Evolutionary conservation across 2,113 vertebrate genomes (phyloP), one percentile per base, ranked within the genome.

Genomic region (Chaetops frenatus): DNA sequence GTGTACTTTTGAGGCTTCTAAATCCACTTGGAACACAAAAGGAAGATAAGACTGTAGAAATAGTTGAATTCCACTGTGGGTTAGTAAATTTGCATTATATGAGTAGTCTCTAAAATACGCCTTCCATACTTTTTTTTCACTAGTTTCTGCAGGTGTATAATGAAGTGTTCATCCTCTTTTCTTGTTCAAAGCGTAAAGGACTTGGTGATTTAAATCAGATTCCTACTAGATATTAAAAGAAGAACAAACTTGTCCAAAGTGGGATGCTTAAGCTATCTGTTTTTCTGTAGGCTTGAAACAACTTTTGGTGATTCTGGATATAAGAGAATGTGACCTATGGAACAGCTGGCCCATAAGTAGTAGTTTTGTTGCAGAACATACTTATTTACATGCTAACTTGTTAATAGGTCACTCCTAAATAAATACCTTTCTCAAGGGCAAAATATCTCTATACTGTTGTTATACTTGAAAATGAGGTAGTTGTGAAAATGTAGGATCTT

Each of bases 11-110:
- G 50, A 80, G 66, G 66, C 29, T 88, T 90, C 29, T 80, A 62
- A 90, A 61, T 86, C 33, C 29, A 54, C 50, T 96, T 92, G 22
- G 81, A 87, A 72, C 24, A 90, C 79, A 88, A 71, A 60, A 71
- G 57, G 78, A 85, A 87, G 81, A 36, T 69, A 60, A 87, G 23
- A 56, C 33, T 80, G 35, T 82, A 86, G 53, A 80, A 93, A 72
- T 86, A 94, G 93, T 79, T 85, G 10, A 88, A 77, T 66, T 93
- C 24, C 20, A 35, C 60, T 66, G n/a, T 86, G 33, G 38, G 40
- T 80, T 86, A 70, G 25, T 83, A 90, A 48, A 86, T 88, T 88
- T 86, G 54, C 72, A 54, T 82, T 45, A 17, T 83, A 66, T 79
- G 86, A 61, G 14, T 69, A 35, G 38, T 11, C 51, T 57, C 23